Evolutionary conservation across 1,140 invertebrate species (phyloP), one percentile per base, ranked within the genome.

Genomic region (Condylostylus longicornis): DNA sequence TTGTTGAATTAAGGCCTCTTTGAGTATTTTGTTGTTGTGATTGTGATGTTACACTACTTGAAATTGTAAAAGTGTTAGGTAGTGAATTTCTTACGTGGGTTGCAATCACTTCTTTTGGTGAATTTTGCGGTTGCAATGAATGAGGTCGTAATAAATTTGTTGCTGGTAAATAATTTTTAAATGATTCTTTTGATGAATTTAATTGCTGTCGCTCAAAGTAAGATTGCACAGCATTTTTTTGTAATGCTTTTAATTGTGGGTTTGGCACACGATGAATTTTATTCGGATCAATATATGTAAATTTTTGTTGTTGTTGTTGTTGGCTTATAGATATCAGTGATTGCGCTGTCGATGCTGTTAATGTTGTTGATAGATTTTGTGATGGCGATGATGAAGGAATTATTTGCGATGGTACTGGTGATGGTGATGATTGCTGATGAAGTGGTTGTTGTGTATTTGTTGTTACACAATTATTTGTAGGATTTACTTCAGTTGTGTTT

Each of bases 221-320:
- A 1, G 81, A 83, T 18, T 86, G 62, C 2, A 90, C 61, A 0
- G 85, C 85, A 50, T 87, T 82, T 57, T 89, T 86, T 49, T 88
- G 84, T 20, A 87, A 79, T 1, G 80, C 82, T 58, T 88, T 89
- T 1, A 89, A 53, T 0, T 83, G 80, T 3, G 79, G 72, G 53
- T 83, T 81, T 1, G 77, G 72, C 15, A 82, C 69, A 42, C 70
- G 68, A 44, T 77, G 75, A 33, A 74, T 77, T 53, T 83, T 83
- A n/a, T 76, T 75, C 0, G 78, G 77, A 49, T 83, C 79, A 27
- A 80, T 54, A 51, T 78, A 80, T 5, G 75, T 72, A 49, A 77
- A 80, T 32, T 75, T 70, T 29, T 48, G 44, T 32, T 43, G 29
- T 23, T 38, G 33, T 15, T 31, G 35, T 18, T 39, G 29, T 22